These are phyloP conservation scores for Apeltes quadracus DNA, from an alignment of 2,113 vertebrate genomes.

Conservation along the genomic window DNA sequence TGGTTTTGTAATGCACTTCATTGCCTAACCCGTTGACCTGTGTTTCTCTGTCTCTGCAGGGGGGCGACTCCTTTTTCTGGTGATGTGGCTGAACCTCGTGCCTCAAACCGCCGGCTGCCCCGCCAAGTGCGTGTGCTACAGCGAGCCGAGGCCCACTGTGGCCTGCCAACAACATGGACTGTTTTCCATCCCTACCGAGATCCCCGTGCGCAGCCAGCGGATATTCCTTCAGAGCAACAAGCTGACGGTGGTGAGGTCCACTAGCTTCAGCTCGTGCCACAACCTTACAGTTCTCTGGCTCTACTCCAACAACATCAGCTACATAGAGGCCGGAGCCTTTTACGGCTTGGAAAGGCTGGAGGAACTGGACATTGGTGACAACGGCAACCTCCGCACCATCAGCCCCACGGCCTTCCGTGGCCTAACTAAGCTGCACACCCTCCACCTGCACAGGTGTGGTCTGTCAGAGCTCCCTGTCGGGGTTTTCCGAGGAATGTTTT, in stretches of 20 bases:
- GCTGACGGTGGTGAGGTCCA: slow-evolving; percentile 87
- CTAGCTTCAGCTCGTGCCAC: slow-evolving; percentile 91
- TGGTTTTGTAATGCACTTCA: slow-evolving; percentile 8
- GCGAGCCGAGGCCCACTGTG: slow-evolving; percentile 91
- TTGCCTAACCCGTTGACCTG: slow-evolving; percentile 25
- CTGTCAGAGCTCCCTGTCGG: slow-evolving; percentile 89
- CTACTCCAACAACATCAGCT: slow-evolving; percentile 94
- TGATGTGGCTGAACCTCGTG: slow-evolving; percentile 90
- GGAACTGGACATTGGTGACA: slow-evolving; percentile 96
- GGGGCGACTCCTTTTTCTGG: slow-evolving; percentile 90
- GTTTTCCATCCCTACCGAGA: slow-evolving; percentile 88
- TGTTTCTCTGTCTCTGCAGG: slow-evolving; percentile 79
- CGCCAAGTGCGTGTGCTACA: slow-evolving; percentile 93
- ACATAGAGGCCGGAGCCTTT: slow-evolving; percentile 91
- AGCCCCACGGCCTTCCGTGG: slow-evolving; percentile 90
- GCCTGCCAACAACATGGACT: slow-evolving; percentile 98
- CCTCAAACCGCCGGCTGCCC: slow-evolving; percentile 87
- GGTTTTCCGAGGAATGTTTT: slow-evolving; percentile 91
- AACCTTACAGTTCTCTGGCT: slow-evolving; percentile 97
- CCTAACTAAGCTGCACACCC: slow-evolving; percentile 90
- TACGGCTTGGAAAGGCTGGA: slow-evolving; percentile 90
- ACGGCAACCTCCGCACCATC: slow-evolving; percentile 89
- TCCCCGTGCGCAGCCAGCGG: slow-evolving; percentile 92
- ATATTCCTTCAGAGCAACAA: slow-evolving; percentile 97
- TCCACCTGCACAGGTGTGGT: slow-evolving; percentile 95